Conservation (phyloP, 2,113 vertebrate species). For the Pangasianodon hypophthalmus region DNA sequence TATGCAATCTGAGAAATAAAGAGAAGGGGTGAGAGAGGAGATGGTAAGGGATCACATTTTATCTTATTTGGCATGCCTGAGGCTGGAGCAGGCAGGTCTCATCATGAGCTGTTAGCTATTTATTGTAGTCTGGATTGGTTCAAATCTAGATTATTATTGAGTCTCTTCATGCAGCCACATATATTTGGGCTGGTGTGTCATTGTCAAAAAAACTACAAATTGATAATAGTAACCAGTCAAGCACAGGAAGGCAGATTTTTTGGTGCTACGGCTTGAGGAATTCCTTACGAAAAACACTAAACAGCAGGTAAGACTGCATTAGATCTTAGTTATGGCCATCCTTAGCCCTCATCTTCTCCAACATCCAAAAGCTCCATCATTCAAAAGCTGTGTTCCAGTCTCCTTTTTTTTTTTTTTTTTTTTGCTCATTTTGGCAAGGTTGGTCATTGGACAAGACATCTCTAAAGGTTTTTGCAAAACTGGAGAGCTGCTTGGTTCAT, state of each 20-base stretch:
- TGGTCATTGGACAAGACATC: background rate
- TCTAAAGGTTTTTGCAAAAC: background rate
- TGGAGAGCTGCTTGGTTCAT: background rate
- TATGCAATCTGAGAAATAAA: constrained; percentile 24
- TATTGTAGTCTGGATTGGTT: background rate
- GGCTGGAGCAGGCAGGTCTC: background rate
- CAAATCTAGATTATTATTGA: background rate
- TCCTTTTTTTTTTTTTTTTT: background rate
- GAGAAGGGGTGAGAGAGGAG: background rate
- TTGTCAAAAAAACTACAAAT: background rate
- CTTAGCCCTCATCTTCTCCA: background rate
- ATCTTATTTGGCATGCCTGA: constrained; percentile 8
- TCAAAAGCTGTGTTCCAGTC: background rate
- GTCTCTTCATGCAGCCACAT: background rate
- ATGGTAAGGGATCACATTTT: background rate
- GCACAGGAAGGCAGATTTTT: background rate
- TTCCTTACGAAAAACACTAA: background rate
- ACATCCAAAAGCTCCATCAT: background rate
- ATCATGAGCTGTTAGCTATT: background rate
- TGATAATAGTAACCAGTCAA: background rate
- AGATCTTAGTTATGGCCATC: background rate
- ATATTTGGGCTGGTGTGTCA: background rate
- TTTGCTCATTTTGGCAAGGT: background rate
- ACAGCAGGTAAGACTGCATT: background rate
- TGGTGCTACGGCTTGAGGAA: background rate